phyloP scores from a whole-genome alignment of 2,797 vertebrate species.

The Avahi laniger region DNA sequence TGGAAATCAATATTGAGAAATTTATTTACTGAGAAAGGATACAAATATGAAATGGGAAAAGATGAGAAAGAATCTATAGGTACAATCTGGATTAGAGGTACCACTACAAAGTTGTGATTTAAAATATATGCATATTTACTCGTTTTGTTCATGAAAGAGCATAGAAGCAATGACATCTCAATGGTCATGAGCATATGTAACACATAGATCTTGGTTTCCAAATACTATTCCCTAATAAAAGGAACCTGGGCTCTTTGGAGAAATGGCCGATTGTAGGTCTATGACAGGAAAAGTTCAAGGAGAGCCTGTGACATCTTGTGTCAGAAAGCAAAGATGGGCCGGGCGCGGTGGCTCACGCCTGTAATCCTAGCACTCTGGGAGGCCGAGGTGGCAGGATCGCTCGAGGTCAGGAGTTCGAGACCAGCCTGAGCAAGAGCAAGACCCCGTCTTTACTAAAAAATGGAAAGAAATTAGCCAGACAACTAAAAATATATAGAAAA shows the following conservation, averaged over 20 bases:
- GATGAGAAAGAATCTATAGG: not conserved
- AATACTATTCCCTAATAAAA: slow-evolving; percentile 7
- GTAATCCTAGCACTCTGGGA: too few species aligned
- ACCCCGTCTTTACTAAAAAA: too few species aligned
- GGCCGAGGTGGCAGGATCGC: too few species aligned
- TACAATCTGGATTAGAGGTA: not conserved
- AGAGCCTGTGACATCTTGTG: not conserved
- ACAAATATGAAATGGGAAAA: slow-evolving; percentile 18
- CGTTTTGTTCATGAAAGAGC: slow-evolving; percentile 31
- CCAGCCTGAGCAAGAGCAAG: too few species aligned
- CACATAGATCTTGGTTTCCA: not conserved
- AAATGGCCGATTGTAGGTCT: slow-evolving; percentile 17
- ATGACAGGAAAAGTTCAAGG: not conserved
- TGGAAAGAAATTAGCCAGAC: too few species aligned
- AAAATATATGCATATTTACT: not conserved
- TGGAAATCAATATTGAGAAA: not conserved
- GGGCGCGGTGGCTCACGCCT: too few species aligned
- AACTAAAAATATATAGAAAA: too few species aligned
- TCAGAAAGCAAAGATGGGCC: too few species aligned
- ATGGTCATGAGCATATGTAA: not conserved
- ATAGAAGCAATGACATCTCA: slow-evolving; percentile 19
- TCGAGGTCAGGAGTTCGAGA: too few species aligned
- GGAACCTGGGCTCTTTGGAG: not conserved
- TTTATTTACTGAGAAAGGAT: not conserved
- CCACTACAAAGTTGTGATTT: not conserved